phyloP scores from a whole-genome alignment of 35 echinoderm and acorn worm genomes.

The Chiridota heheva region DNA sequence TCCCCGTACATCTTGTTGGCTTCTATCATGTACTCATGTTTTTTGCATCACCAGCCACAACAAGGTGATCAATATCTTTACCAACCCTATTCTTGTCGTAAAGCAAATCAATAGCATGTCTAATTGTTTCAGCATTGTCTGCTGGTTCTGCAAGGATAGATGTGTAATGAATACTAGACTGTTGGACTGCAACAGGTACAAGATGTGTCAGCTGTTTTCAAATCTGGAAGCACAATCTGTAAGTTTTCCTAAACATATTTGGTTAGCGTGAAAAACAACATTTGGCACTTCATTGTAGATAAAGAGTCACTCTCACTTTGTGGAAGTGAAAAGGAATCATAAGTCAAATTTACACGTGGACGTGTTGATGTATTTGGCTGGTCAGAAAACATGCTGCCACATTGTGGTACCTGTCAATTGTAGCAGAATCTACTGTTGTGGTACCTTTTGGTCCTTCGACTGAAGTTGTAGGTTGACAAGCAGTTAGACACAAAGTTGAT shows the following conservation, averaged over 20 bases:
- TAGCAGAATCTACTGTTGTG: neutral
- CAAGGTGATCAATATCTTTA: slow-evolving; percentile 10
- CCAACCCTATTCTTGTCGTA: slow-evolving; percentile 15
- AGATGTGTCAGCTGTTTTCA: slow-evolving; percentile 6
- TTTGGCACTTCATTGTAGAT: neutral
- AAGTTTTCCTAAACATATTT: neutral
- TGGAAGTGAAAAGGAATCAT: neutral
- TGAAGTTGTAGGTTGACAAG: neutral
- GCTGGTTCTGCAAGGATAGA: slow-evolving; percentile 18
- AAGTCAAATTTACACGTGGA: too few species aligned
- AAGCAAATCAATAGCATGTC: slow-evolving; percentile 18
- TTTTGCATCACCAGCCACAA: slow-evolving; percentile 42
- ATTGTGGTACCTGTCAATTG: neutral
- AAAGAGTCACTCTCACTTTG: neutral
- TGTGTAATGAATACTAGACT: slow-evolving; percentile 22
- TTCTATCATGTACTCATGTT: slow-evolving; percentile 12
- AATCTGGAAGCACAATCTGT: slow-evolving; percentile 6
- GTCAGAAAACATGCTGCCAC: neutral
- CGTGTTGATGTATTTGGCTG: too few species aligned
- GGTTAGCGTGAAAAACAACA: slow-evolving; percentile 18
- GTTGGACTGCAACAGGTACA: neutral
- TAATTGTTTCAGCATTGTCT: slow-evolving; percentile 35
- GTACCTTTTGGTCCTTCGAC: neutral
- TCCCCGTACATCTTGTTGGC: slow-evolving; percentile 25
- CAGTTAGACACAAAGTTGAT: neutral